Percentiles rank a stretch among this genome's conserved stretches.
phyloP scores from a whole-genome alignment of 1,140 invertebrate genomes.

The Heliconius nattereri region DNA sequence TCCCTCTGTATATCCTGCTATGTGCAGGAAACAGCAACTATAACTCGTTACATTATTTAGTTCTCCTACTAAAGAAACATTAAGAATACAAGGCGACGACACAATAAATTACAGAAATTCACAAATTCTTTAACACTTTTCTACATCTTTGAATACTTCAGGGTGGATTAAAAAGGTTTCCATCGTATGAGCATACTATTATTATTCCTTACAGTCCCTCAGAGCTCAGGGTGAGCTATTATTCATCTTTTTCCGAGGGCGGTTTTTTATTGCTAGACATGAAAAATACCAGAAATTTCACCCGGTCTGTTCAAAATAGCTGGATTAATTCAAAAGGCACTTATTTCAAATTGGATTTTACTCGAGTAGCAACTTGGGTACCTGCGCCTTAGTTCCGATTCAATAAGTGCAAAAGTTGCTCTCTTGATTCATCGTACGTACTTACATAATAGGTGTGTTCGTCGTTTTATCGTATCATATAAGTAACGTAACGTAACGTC shows the following conservation, averaged over 20 bases:
- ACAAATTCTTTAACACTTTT: conserved; percentile 29
- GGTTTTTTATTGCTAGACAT: conserved; percentile 77
- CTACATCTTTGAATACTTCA: conserved; percentile 36
- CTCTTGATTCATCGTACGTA: conserved; percentile 45
- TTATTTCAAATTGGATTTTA: conserved; percentile 80
- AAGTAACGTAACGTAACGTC: background rate
- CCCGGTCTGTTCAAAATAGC: conserved; percentile 73
- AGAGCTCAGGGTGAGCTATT: conserved; percentile 66
- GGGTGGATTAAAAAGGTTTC: conserved; percentile 60
- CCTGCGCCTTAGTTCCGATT: conserved; percentile 61
- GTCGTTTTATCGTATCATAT: background rate
- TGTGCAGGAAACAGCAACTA: too few relatives aligned
- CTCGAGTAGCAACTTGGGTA: conserved; percentile 55
- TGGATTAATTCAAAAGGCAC: conserved; percentile 79
- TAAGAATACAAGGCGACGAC: background rate
- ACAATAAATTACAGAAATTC: conserved; percentile 1
- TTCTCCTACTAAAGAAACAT: background rate
- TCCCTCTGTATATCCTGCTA: too few relatives aligned
- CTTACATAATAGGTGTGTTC: background rate
- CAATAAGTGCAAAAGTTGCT: conserved; percentile 63
- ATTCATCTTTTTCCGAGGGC: conserved; percentile 73
- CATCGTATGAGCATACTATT: conserved; percentile 69
- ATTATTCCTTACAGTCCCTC: conserved; percentile 73
- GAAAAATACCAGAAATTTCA: conserved; percentile 80
- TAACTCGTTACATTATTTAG: too few relatives aligned